phyloP scores from a whole-genome alignment of 37 sponge, comb jelly and placozoan genomes.

The Tethya wilhelma region DNA sequence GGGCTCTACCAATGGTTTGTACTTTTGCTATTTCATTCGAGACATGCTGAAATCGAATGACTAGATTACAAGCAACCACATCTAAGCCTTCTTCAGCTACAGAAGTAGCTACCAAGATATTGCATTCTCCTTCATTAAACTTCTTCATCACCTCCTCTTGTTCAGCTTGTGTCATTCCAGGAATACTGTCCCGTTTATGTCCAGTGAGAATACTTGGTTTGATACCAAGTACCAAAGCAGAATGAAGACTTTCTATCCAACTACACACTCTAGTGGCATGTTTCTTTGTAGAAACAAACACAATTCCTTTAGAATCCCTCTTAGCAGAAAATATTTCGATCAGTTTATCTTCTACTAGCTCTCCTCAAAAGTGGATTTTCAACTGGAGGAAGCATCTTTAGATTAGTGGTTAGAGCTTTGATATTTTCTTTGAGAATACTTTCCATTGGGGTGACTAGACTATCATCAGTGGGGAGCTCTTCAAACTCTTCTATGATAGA shows the following conservation, averaged over 20 bases:
- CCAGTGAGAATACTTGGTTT: constrained; percentile 33
- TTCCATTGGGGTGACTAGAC: constrained; percentile 20
- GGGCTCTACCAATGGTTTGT: constrained; percentile 71
- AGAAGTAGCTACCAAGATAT: constrained; percentile 85
- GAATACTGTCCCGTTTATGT: constrained; percentile 23
- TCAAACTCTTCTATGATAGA: constrained; percentile 19
- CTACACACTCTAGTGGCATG: constrained; percentile 29
- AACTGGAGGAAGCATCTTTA: not conserved
- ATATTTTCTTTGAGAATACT: constrained; percentile 20
- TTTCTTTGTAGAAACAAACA: constrained; percentile 57
- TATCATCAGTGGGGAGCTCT: constrained; percentile 19
- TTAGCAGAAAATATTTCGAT: not conserved
- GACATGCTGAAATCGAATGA: constrained; percentile 80
- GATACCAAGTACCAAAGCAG: not conserved
- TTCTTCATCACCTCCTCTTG: constrained; percentile 68
- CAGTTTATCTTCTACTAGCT: constrained; percentile 14
- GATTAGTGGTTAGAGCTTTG: not conserved
- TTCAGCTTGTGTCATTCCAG: constrained; percentile 63
- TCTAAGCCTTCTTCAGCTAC: constrained; percentile 92
- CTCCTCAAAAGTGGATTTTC: constrained; percentile 50
- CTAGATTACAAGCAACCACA: constrained; percentile 83
- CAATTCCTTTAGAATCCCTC: constrained; percentile 30
- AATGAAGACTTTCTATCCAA: constrained; percentile 35
- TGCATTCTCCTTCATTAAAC: constrained; percentile 74
- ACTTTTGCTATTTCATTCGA: constrained; percentile 67